A percentile compares a stretch with the other conserved stretches of the same genome.
These are phyloP conservation scores for Smithornis capensis DNA, from an alignment of 2,113 vertebrate genomes.

Conservation along the genomic window DNA sequence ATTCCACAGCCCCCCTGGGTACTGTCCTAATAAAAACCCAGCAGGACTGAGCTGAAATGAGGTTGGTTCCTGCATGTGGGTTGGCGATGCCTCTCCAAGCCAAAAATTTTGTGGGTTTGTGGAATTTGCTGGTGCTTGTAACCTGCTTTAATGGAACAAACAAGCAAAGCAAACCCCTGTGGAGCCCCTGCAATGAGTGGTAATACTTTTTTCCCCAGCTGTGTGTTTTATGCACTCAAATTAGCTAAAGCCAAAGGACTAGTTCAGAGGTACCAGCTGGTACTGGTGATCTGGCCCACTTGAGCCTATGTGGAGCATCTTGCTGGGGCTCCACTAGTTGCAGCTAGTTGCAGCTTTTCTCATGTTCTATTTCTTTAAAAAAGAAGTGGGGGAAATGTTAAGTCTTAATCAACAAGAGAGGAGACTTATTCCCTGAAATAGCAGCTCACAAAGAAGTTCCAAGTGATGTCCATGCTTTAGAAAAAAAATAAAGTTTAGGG, in stretches of 20 bases:
- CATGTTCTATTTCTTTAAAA: not conserved
- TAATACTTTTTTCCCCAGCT: not conserved
- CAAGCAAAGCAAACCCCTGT: not conserved
- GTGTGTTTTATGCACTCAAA: not conserved
- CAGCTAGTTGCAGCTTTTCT: not conserved
- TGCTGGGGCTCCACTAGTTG: not conserved
- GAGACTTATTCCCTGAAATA: not conserved
- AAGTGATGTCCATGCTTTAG: not conserved
- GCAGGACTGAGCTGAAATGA: not conserved
- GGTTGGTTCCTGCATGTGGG: not conserved
- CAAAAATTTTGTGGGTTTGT: accelerated
- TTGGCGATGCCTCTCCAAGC: not conserved
- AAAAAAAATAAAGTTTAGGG: not conserved
- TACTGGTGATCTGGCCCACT: not conserved
- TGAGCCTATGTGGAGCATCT: accelerated
- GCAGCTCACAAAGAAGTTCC: not conserved
- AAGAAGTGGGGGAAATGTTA: not conserved
- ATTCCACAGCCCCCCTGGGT: not conserved
- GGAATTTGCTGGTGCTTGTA: not conserved
- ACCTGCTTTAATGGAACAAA: not conserved
- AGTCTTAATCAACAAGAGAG: not conserved
- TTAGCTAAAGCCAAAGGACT: not conserved
- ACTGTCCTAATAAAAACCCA: not conserved
- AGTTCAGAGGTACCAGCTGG: not conserved
- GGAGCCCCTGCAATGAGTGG: not conserved